Percentiles rank a stretch among this genome's conserved stretches.
Evolutionary conservation across 1,140 invertebrate species (phyloP).

Genomic region (Trichogramma pretiosum): DNA sequence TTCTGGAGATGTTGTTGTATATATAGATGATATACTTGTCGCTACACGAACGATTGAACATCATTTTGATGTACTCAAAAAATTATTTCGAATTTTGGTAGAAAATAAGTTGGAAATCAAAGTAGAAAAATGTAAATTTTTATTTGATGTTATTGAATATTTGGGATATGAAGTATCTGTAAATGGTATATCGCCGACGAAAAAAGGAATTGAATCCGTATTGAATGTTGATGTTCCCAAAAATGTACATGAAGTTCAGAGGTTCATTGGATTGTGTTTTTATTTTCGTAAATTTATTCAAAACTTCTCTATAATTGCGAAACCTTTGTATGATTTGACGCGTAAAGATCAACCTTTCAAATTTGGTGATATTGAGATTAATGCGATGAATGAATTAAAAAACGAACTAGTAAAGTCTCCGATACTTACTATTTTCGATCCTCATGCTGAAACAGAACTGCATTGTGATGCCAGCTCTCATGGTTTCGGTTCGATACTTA

Average conservation of each 20-base stretch:
- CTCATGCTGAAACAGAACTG: constrained; percentile 23
- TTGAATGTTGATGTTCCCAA: background rate
- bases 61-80: constrained; percentile 14
- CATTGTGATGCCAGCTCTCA: background rate
- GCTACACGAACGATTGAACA: constrained; percentile 13
- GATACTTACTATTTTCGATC: constrained; percentile 20
- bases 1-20: constrained; percentile 16
- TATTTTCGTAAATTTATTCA: background rate
- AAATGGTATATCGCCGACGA: background rate
- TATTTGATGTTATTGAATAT: background rate
- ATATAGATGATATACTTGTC: constrained; percentile 27
- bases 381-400: constrained; percentile 12
- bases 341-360: background rate
- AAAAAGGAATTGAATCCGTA: background rate
- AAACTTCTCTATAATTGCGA: background rate
- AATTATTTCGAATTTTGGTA: constrained; percentile 15
- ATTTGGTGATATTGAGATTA: constrained; percentile 7
- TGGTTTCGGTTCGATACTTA: constrained; percentile 12
- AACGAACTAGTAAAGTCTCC: constrained; percentile 7
- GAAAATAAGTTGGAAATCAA: constrained; percentile 17
- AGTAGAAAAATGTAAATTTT: constrained; percentile 15
- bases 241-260: background rate
- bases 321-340: background rate
- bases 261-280: background rate
- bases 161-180: background rate